Evolutionary conservation across 2,888 invertebrate species (phyloP).

Genomic region (Pimpla rufipes): DNA sequence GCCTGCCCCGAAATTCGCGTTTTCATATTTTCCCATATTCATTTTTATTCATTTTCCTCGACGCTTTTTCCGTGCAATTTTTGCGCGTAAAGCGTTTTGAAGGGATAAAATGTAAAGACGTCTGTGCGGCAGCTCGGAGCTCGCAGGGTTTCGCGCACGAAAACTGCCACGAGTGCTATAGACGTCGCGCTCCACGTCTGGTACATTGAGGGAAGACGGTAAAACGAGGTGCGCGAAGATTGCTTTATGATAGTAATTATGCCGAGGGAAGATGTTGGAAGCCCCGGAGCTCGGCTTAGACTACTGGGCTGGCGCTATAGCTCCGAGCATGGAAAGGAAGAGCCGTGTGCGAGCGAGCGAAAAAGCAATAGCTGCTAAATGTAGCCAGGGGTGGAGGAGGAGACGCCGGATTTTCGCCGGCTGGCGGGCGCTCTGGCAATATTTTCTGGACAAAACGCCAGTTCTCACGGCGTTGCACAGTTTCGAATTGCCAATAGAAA

Average conservation of each 20-base stretch:
- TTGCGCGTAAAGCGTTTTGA: background rate
- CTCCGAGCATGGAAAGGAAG: constrained; percentile 18
- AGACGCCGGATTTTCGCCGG: constrained; percentile 35
- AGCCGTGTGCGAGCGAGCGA: constrained; percentile 30
- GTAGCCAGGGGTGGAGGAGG: constrained; percentile 19
- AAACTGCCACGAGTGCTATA: constrained; percentile 30
- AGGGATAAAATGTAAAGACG: constrained; percentile 43
- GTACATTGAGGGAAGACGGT: constrained; percentile 55
- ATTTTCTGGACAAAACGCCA: constrained; percentile 73
- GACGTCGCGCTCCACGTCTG: constrained; percentile 24
- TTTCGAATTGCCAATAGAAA: constrained; percentile 79
- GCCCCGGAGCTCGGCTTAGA: constrained; percentile 56
- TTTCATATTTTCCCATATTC: no score
- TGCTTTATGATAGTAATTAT: constrained; percentile 77
- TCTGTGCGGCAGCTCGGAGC: constrained; percentile 7
- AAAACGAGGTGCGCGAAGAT: constrained; percentile 66
- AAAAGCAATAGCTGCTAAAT: constrained; percentile 40
- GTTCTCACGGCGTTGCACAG: constrained; percentile 67
- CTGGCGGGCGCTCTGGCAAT: constrained; percentile 66
- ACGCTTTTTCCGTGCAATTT: background rate
- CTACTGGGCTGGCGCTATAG: constrained; percentile 13
- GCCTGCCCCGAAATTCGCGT: no score
- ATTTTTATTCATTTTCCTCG: no score
- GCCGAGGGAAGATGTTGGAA: constrained; percentile 60
- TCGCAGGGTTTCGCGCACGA: constrained; percentile 16